These are phyloP conservation scores for Potamarius usumacintae DNA, from an alignment of 2,113 vertebrate species.

Conservation along the genomic window DNA sequence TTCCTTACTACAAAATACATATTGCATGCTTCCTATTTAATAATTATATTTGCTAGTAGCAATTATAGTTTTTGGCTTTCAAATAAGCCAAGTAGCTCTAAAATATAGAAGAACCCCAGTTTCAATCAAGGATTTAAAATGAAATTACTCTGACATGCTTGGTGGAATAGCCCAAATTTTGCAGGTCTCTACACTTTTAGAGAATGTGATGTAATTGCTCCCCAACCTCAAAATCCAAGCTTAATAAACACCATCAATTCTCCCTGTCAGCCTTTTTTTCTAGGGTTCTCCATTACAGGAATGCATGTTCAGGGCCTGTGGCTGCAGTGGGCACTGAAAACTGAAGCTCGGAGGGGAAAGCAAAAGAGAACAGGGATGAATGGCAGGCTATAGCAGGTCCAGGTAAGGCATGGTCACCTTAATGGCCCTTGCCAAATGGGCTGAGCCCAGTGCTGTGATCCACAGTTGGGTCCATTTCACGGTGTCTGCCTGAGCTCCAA, in stretches of 20 bases:
- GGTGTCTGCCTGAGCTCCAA: constrained; percentile 66
- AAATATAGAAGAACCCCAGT: not conserved
- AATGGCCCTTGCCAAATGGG: constrained; percentile 77
- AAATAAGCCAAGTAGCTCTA: not conserved
- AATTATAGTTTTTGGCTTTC: not conserved
- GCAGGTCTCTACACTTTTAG: constrained; percentile 10
- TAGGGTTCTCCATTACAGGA: constrained; percentile 14
- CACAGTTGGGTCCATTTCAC: constrained; percentile 73
- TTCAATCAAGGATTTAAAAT: not conserved
- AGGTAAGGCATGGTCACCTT: constrained; percentile 66
- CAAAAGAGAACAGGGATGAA: constrained; percentile 15
- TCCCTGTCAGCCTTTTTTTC: constrained; percentile 33
- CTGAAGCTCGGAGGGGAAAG: not conserved
- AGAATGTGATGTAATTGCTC: not conserved
- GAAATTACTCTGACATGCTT: not conserved
- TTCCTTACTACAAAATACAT: not conserved
- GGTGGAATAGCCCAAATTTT: not conserved
- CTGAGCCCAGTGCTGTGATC: constrained; percentile 69
- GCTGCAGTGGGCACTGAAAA: constrained; percentile 8
- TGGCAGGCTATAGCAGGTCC: constrained; percentile 43
- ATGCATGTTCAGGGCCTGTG: not conserved
- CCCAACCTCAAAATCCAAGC: constrained; percentile 26
- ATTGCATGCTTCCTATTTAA: not conserved
- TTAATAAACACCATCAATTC: constrained; percentile 49
- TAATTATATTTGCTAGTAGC: too few species aligned